Conservation (phyloP, 2,888 invertebrate genomes). For the Ochropleura plecta region DNA sequence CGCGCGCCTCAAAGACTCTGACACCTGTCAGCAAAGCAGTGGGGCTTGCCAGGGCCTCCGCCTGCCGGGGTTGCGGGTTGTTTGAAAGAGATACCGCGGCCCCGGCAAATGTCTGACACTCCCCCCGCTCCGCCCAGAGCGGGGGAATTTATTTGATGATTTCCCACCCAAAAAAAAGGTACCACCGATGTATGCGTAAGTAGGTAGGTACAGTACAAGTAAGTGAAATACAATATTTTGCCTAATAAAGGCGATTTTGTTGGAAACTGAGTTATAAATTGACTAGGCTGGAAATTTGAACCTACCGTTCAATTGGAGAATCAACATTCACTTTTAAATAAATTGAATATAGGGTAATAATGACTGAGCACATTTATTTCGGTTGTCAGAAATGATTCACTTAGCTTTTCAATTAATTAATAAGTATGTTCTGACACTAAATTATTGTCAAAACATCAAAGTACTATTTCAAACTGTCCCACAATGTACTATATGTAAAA, state of each 20-base stretch:
- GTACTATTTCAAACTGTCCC: conserved; percentile 11
- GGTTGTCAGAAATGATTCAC: background rate
- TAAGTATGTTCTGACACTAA: background rate
- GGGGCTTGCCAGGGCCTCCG: no score
- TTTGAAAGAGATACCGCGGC: no score
- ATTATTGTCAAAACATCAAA: conserved; percentile 32
- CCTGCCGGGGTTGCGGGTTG: no score
- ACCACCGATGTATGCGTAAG: background rate
- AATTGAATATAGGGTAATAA: background rate
- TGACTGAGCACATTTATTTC: background rate
- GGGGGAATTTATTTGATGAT: no score
- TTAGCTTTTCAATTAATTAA: background rate
- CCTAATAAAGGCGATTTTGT: background rate
- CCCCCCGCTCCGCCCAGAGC: no score
- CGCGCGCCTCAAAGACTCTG: no score
- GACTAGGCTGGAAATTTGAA: background rate
- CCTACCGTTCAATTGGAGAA: background rate
- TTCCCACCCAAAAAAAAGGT: background rate
- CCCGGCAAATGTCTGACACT: no score
- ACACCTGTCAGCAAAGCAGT: no score
- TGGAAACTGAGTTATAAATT: background rate
- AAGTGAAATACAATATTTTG: background rate
- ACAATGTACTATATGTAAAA: conserved; percentile 36
- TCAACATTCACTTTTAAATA: background rate
- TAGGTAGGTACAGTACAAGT: no score